Evolutionary conservation across 2,888 invertebrate genomes (phyloP).

Genomic region (Acleris holmiana): DNA sequence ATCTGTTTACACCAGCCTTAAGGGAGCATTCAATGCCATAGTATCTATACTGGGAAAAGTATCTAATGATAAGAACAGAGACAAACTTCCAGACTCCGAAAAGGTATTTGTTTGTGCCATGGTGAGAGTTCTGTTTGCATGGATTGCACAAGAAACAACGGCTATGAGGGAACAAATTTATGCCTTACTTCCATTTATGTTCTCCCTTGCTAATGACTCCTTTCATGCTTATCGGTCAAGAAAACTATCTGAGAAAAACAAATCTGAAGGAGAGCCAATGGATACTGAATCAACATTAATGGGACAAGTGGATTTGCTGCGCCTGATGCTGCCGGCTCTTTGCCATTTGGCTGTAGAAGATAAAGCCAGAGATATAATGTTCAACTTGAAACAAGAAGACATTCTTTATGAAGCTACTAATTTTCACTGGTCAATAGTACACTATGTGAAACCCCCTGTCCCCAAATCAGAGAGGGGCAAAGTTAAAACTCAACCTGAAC

Average conservation of each 20-base stretch:
- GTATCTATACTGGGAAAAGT: constrained; percentile 89
- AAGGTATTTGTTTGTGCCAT: constrained; percentile 93
- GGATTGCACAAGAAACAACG: constrained; percentile 95
- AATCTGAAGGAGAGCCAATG: constrained; percentile 82
- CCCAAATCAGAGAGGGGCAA: constrained; percentile 92
- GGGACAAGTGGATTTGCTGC: constrained; percentile 88
- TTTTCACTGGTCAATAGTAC: constrained; percentile 94
- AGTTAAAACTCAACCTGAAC: constrained; percentile 89
- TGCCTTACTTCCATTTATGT: constrained; percentile 91
- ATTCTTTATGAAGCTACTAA: constrained; percentile 91
- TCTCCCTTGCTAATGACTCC: constrained; percentile 91
- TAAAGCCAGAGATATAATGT: constrained; percentile 90
- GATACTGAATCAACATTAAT: constrained; percentile 73
- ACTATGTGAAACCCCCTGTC: constrained; percentile 92
- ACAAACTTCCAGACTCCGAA: constrained; percentile 87
- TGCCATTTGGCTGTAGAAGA: constrained; percentile 97
- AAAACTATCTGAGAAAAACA: constrained; percentile 87
- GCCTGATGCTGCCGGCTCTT: constrained; percentile 93
- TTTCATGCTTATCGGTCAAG: constrained; percentile 89
- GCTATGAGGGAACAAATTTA: constrained; percentile 94
- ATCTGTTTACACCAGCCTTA: constrained; percentile 94
- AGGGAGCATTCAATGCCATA: constrained; percentile 94
- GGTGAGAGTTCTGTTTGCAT: constrained; percentile 93
- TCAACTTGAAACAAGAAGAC: constrained; percentile 91
- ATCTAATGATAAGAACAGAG: constrained; percentile 89